These are phyloP conservation scores for Carposina sasakii DNA, from an alignment of 1,140 invertebrate genomes.

Conservation along the genomic window DNA sequence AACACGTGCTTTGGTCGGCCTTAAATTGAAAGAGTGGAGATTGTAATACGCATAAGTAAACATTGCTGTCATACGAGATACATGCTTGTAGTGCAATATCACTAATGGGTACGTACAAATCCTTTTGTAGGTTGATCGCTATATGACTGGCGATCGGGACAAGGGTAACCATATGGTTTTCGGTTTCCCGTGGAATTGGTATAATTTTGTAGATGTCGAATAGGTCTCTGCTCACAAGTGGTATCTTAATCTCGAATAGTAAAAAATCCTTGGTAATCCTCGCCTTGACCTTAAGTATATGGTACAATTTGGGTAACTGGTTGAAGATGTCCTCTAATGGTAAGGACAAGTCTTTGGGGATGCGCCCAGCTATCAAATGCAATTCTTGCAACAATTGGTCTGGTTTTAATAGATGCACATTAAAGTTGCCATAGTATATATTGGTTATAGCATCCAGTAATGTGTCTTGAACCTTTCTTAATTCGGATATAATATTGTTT, in stretches of 20 bases:
- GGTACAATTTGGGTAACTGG: neutral
- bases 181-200: neutral
- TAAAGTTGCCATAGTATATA: conserved; percentile 19
- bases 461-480: conserved; percentile 14
- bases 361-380: conserved; percentile 10
- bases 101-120: neutral
- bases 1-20: too few species aligned
- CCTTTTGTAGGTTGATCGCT: conserved; percentile 4
- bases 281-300: neutral
- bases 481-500: conserved; percentile 13
- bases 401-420: conserved; percentile 17
- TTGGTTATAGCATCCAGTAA: conserved; percentile 17
- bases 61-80: too few species aligned
- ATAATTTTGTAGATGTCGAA: neutral
- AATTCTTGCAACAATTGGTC: conserved; percentile 15
- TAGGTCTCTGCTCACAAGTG: neutral
- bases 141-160: neutral
- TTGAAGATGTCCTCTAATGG: conserved; percentile 10
- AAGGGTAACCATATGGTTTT: neutral
- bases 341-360: conserved; percentile 16
- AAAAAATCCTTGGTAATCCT: neutral
- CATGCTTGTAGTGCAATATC: neutral
- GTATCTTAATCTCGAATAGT: conserved; percentile 1
- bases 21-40: too few species aligned
- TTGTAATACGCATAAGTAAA: too few species aligned